Evolutionary conservation across 1,140 invertebrate genomes (phyloP).

Genomic region (Tetragnatha versicolor): DNA sequence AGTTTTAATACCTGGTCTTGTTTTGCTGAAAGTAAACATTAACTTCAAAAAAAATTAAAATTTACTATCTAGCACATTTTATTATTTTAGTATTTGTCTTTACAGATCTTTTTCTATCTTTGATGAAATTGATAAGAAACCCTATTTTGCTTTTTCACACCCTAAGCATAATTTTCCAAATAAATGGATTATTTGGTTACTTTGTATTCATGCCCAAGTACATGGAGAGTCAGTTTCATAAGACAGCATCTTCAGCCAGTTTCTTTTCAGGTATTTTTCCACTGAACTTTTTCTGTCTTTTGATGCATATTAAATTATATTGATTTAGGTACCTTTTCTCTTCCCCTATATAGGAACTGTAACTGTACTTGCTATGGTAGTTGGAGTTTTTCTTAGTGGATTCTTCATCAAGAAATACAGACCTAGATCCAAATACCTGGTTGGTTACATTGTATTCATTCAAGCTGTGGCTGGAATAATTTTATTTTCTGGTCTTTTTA

Average conservation of each 20-base stretch:
- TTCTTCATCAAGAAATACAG: constrained; percentile 76
- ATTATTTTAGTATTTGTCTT: background rate
- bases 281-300: background rate
- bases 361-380: constrained; percentile 74
- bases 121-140: constrained; percentile 72
- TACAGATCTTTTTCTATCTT: constrained; percentile 65
- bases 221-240: constrained; percentile 77
- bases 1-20: no score
- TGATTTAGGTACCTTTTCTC: no score
- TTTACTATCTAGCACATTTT: background rate
- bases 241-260: constrained; percentile 74
- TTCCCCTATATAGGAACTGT: constrained; percentile 66
- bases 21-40: no score
- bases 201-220: constrained; percentile 80
- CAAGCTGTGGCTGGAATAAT: constrained; percentile 72
- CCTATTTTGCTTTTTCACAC: constrained; percentile 75
- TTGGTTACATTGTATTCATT: constrained; percentile 76
- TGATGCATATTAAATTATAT: no score
- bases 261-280: constrained; percentile 56
- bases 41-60: background rate
- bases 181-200: constrained; percentile 76
- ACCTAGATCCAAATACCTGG: constrained; percentile 73
- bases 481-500: constrained; percentile 73
- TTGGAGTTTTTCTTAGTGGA: constrained; percentile 75
- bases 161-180: constrained; percentile 73